Evolutionary conservation across 2,797 vertebrate species (phyloP).

Genomic region (Octomys mimax): DNA sequence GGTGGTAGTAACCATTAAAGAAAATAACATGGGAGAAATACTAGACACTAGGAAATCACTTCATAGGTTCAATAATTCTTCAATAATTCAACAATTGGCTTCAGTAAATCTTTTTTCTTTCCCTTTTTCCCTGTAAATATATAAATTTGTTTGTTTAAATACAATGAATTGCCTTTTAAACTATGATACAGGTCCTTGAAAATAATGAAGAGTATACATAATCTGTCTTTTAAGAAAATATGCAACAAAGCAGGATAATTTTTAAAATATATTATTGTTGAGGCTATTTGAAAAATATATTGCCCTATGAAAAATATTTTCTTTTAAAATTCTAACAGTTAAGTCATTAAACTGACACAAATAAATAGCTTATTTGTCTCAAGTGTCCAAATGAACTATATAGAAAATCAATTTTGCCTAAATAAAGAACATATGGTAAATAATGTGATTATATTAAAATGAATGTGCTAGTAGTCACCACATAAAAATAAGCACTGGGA

Average conservation of each 20-base stretch:
- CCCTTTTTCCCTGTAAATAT: neutral
- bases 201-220: constrained; percentile 29
- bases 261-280: constrained; percentile 67
- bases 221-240: constrained; percentile 63
- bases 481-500: constrained; percentile 79
- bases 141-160: constrained; percentile 62
- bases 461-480: constrained; percentile 74
- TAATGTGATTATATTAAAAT: constrained; percentile 86
- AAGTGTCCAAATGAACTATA: constrained; percentile 85
- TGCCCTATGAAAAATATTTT: constrained; percentile 75
- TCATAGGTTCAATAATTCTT: neutral
- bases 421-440: constrained; percentile 88
- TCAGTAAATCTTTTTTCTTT: neutral
- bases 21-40: neutral
- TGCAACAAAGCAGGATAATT: constrained; percentile 78
- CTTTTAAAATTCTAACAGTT: constrained; percentile 80
- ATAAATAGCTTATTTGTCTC: constrained; percentile 86
- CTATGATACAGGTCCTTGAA: constrained; percentile 58
- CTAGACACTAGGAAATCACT: neutral
- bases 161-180: accelerated
- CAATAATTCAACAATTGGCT: neutral
- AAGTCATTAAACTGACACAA: constrained; percentile 81
- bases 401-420: constrained; percentile 87
- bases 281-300: constrained; percentile 67
- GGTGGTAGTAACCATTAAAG: neutral